Conservation (phyloP, 2,797 vertebrate species). For the Florisuga fusca region DNA sequence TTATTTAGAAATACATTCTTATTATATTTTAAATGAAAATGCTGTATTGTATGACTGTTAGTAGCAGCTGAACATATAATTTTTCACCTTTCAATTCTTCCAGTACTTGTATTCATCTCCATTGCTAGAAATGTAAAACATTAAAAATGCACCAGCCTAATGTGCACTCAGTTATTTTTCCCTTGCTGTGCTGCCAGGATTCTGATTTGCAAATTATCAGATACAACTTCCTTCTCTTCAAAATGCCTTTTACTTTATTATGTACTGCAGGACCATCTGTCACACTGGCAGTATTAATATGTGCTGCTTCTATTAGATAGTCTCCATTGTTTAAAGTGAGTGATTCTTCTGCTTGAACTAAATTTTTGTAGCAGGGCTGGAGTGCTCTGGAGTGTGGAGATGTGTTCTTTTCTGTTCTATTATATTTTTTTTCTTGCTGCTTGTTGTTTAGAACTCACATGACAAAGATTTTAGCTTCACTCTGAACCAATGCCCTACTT, state of each 20-base stretch:
- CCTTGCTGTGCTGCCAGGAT: slow-evolving; percentile 32
- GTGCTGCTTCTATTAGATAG: slow-evolving; percentile 57
- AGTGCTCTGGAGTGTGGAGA: slow-evolving; percentile 16
- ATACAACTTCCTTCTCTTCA: slow-evolving; percentile 49
- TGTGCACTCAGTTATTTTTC: slow-evolving; percentile 51
- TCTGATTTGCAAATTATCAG: slow-evolving; percentile 73
- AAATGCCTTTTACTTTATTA: slow-evolving; percentile 70
- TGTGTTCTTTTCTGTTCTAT: slow-evolving; percentile 26
- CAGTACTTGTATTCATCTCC: neutral
- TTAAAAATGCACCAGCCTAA: slow-evolving; percentile 57
- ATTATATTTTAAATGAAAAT: slow-evolving; percentile 3
- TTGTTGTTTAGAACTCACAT: slow-evolving; percentile 54
- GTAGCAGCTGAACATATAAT: neutral
- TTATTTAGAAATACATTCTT: neutral
- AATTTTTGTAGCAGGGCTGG: slow-evolving; percentile 26
- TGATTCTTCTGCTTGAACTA: slow-evolving; percentile 52
- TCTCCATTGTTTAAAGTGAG: slow-evolving; percentile 65
- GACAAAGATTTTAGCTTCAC: slow-evolving; percentile 50
- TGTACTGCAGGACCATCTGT: slow-evolving; percentile 64
- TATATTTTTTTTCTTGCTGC: slow-evolving; percentile 43
- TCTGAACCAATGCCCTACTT: slow-evolving; percentile 57
- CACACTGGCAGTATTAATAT: slow-evolving; percentile 70
- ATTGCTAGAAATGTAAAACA: slow-evolving; percentile 28
- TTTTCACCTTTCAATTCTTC: slow-evolving; percentile 1
- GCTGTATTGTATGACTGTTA: neutral